These are phyloP conservation scores for Drosophila pseudoananassae DNA, from an alignment of 1,140 invertebrate genomes.

Conservation along the genomic window DNA sequence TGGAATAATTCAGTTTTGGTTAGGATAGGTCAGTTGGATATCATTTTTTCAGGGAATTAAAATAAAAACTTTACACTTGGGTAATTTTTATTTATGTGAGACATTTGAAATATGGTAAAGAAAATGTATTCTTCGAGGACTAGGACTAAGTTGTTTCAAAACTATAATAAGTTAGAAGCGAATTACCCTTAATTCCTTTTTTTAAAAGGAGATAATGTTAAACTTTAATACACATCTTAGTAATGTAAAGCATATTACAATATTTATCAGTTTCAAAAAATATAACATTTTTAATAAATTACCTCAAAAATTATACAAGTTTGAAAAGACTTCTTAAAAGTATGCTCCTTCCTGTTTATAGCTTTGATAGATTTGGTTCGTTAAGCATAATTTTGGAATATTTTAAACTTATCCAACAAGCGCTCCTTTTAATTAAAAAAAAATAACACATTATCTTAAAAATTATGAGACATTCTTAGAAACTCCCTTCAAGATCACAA, in stretches of 20 bases:
- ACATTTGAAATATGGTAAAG: too few relatives aligned
- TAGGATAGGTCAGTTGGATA: background rate
- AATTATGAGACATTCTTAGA: background rate
- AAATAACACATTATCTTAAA: background rate
- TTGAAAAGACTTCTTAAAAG: too few relatives aligned
- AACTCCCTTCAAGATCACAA: conserved; percentile 12
- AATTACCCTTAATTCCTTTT: too few relatives aligned
- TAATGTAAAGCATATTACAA: too few relatives aligned
- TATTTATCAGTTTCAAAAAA: too few relatives aligned
- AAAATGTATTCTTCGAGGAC: too few relatives aligned
- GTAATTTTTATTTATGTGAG: background rate
- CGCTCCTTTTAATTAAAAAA: conserved; percentile 16
- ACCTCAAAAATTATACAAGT: too few relatives aligned
- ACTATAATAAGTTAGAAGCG: too few relatives aligned
- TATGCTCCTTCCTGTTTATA: background rate
- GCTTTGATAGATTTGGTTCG: conserved; percentile 19
- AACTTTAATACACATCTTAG: too few relatives aligned
- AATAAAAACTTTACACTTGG: background rate
- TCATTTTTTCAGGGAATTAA: background rate
- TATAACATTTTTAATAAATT: too few relatives aligned
- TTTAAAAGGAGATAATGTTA: too few relatives aligned
- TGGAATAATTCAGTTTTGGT: background rate
- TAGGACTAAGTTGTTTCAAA: too few relatives aligned
- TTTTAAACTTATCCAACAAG: conserved; percentile 6
- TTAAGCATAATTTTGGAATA: conserved; percentile 7